Conservation (phyloP, 92 coral and sea anemone genomes). For the Paragorgia papillata region DNA sequence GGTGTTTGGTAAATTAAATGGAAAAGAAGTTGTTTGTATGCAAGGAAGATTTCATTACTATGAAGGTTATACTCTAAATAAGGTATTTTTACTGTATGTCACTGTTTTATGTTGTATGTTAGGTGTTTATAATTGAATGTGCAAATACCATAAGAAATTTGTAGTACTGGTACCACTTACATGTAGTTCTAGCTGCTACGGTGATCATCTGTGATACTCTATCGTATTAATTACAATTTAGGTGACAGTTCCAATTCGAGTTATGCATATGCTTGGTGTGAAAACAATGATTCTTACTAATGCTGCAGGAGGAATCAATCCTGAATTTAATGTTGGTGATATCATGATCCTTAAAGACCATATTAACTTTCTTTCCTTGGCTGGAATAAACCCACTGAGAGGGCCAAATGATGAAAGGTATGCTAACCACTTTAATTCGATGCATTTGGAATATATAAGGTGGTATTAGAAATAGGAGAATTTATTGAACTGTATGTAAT, state of each 20-base stretch:
- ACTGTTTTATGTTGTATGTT: not conserved
- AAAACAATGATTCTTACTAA: conserved; percentile 84
- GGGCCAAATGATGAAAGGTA: conserved; percentile 83
- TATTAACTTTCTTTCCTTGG: conserved; percentile 77
- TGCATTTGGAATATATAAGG: no score
- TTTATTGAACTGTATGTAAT: no score
- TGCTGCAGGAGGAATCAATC: conserved; percentile 91
- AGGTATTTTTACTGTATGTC: conserved; percentile 60
- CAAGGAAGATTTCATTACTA: conserved; percentile 88
- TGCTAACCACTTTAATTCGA: no score
- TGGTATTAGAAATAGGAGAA: no score
- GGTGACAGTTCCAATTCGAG: conserved; percentile 96
- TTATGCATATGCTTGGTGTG: conserved; percentile 83
- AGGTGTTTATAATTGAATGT: not conserved
- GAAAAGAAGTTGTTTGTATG: conserved; percentile 83
- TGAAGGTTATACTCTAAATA: conserved; percentile 81
- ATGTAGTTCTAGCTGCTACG: no score
- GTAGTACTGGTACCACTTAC: no score
- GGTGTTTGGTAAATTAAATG: conserved; percentile 77
- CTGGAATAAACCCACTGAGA: conserved; percentile 91
- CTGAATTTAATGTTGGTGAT: conserved; percentile 82
- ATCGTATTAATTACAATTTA: no score
- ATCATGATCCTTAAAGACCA: conserved; percentile 91
- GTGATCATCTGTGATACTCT: no score
- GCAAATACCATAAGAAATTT: no score